These are phyloP conservation scores for Agapostemon virescens DNA, from an alignment of 2,888 invertebrate species.

Conservation along the genomic window DNA sequence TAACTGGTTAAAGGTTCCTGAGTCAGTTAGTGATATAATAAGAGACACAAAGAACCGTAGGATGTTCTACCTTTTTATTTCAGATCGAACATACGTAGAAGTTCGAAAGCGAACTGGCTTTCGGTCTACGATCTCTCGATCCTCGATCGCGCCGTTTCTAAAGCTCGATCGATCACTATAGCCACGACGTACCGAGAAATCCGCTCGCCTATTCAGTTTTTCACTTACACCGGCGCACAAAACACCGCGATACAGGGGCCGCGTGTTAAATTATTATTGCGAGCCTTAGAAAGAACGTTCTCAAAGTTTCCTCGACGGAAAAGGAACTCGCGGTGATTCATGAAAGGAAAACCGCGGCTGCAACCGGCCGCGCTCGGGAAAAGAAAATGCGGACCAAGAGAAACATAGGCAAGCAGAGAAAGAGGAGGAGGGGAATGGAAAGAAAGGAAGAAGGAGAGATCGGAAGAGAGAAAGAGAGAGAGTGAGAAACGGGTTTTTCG, in stretches of 20 bases:
- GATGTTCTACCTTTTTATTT: no score
- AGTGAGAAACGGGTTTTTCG: neutral
- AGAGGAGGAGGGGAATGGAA: neutral
- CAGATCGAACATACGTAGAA: no score
- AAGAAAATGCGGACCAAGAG: slow-evolving; percentile 1
- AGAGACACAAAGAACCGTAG: no score
- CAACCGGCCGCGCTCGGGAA: neutral
- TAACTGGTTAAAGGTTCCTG: no score
- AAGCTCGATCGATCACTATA: neutral
- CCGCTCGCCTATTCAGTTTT: neutral
- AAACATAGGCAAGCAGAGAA: neutral
- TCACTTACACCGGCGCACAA: neutral
- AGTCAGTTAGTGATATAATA: no score
- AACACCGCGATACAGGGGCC: neutral
- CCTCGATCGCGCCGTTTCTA: neutral
- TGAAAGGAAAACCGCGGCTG: neutral
- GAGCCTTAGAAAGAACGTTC: neutral
- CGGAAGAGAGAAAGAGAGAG: neutral
- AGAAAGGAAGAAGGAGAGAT: no score
- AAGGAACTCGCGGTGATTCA: slow-evolving; percentile 23
- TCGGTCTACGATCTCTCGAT: no score
- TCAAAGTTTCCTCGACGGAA: slow-evolving; percentile 9
- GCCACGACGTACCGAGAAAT: neutral
- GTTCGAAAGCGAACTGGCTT: no score
- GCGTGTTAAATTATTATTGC: slow-evolving; percentile 15